Base-by-base conservation (phyloP, 2,113 vertebrate genomes). In the Triplophysa tibetana region DNA sequence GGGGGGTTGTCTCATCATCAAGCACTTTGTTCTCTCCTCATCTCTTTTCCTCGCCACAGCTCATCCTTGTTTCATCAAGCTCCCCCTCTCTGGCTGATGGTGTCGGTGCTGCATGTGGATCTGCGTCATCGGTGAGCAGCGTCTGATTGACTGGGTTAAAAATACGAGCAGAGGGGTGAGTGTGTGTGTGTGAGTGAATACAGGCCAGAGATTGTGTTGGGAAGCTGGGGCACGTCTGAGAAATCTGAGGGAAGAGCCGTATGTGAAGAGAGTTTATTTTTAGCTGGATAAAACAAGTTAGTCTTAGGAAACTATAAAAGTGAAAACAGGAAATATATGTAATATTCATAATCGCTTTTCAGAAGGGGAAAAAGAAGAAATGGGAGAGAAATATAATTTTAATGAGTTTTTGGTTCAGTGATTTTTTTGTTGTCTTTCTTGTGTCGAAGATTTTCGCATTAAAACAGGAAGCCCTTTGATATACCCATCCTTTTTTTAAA, bases 41-140 rank as follows among this genome's bases (percentile, higher is more conserved):
- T 78, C 41, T 65, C 21, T 52, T 73, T 29, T 63, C 16, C 75
- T 66, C 81, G 62, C 54, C 54, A 78, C 43, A 78, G 66, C 75
- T 68, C 72, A 52, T 52, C 45, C 21, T 41, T 56, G 17, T 69
- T 80, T 64, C 41, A 17, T 41, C 19, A 33, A 17, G 77, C 70
- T 43, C 67, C 77, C 3, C 58, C 62, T 62, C 64, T 81, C 79
- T 77, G 64, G 65, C 81, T 78, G 82, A 78, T 80, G 81, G 76
- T 84, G 86, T 88, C 84, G 4, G 60, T 75, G 52, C 89, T 89
- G 81, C 86, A 87, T 52, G 76, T 78, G 85, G 79, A 89, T 91
- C 82, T 93, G 91, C 91, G 91, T 93, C 92, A 93, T 65, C 56
- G 26, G 75, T 88, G 88, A 92, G 90, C 84, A 83, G 85, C 65